These are phyloP conservation scores for Oryzias javanicus DNA, from an alignment of 2,113 vertebrate genomes.

Conservation along the genomic window DNA sequence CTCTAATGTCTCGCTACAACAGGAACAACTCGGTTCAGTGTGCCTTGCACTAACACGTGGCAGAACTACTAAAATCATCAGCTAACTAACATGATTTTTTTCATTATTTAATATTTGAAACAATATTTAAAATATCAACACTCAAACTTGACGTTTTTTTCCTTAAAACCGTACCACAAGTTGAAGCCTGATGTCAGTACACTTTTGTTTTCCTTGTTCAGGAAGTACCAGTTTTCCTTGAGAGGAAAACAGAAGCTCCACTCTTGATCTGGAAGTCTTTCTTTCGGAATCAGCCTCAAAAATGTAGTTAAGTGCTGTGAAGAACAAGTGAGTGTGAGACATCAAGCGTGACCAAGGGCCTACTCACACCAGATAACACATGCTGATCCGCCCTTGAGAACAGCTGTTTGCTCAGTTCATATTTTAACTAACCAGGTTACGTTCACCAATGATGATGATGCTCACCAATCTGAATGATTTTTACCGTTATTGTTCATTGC, in stretches of 20 bases:
- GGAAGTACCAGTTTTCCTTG: conserved; percentile 72
- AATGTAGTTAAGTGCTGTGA: conserved; percentile 74
- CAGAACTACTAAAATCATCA: background rate
- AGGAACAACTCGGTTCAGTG: conserved; percentile 1
- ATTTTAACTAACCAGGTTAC: too few species aligned
- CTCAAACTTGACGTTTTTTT: too few species aligned
- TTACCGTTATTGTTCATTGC: too few species aligned
- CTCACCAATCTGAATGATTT: too few species aligned
- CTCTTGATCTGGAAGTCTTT: conserved; percentile 74
- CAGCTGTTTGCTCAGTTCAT: too few species aligned
- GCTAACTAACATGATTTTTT: too few species aligned
- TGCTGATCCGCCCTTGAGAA: too few species aligned
- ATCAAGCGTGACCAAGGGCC: background rate
- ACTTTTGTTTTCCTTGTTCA: conserved; percentile 72
- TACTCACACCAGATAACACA: background rate
- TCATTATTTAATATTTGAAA: too few species aligned
- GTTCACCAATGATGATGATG: too few species aligned
- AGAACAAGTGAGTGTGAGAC: background rate
- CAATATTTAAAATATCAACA: too few species aligned
- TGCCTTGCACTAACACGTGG: background rate
- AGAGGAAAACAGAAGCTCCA: conserved; percentile 71
- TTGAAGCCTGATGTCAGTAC: conserved; percentile 71
- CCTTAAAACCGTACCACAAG: conserved; percentile 77
- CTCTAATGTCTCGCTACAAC: conserved; percentile 81
- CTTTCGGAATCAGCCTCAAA: conserved; percentile 80